These are phyloP conservation scores for Marasmarcha lunaedactyla DNA, from an alignment of 2,888 invertebrate species.

Conservation along the genomic window DNA sequence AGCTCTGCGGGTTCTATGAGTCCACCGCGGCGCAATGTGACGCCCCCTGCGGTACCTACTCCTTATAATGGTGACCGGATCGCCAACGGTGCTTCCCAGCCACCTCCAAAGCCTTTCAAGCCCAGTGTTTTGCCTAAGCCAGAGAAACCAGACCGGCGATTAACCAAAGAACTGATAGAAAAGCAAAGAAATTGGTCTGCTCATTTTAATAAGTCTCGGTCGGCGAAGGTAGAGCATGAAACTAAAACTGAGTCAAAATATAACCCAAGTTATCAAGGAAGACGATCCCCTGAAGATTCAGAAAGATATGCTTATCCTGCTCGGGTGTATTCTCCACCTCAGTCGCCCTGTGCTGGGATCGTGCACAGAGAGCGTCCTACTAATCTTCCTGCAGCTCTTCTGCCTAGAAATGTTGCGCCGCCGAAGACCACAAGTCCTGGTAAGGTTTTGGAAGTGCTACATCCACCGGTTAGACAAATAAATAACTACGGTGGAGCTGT, in stretches of 20 bases:
- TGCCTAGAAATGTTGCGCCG: constrained; percentile 40
- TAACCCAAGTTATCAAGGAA: constrained; percentile 39
- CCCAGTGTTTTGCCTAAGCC: constrained; percentile 77
- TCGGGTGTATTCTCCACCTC: constrained; percentile 62
- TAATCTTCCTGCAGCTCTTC: constrained; percentile 48
- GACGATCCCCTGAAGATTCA: constrained; percentile 45
- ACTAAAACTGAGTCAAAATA: constrained; percentile 42
- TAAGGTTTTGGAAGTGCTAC: constrained; percentile 38
- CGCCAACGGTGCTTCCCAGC: constrained; percentile 56
- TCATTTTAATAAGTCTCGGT: constrained; percentile 85
- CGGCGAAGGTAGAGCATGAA: constrained; percentile 48
- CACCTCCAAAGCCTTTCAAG: constrained; percentile 58
- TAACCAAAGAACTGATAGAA: constrained; percentile 88
- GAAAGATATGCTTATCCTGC: constrained; percentile 53
- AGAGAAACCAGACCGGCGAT: constrained; percentile 85
- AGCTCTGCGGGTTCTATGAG: constrained; percentile 77
- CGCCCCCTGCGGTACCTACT: constrained; percentile 58
- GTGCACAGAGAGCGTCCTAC: constrained; percentile 51
- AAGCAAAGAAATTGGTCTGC: constrained; percentile 94
- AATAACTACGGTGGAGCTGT: constrained; percentile 28
- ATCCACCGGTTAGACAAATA: constrained; percentile 22
- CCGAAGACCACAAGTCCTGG: constrained; percentile 58
- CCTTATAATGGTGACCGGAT: constrained; percentile 48
- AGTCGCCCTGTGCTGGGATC: constrained; percentile 72
- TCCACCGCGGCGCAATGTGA: constrained; percentile 63